These are phyloP conservation scores for Trinectes maculatus DNA, from an alignment of 2,113 vertebrate species.

Conservation along the genomic window DNA sequence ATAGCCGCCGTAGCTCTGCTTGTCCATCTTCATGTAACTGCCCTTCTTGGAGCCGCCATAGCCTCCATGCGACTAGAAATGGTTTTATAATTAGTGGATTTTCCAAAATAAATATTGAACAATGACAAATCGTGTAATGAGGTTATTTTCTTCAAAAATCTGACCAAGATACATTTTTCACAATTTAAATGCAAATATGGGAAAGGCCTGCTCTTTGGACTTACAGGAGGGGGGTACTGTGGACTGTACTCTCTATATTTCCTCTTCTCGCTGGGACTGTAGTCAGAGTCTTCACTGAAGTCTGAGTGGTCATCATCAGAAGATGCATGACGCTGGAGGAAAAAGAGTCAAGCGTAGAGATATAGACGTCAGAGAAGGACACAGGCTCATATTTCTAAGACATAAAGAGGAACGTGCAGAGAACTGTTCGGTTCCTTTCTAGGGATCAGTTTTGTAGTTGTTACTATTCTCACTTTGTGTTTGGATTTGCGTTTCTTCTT, in stretches of 20 bases:
- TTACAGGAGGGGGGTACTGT: slow-evolving; percentile 84
- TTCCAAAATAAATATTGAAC: neutral
- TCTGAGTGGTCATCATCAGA: slow-evolving; percentile 95
- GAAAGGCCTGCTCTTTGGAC: slow-evolving; percentile 27
- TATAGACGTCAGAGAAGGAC: neutral
- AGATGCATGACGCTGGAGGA: slow-evolving; percentile 92
- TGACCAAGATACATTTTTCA: neutral
- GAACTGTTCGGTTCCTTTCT: neutral
- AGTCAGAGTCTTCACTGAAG: slow-evolving; percentile 93
- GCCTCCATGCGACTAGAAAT: slow-evolving; percentile 84
- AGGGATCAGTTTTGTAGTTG: neutral
- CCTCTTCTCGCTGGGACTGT: slow-evolving; percentile 91
- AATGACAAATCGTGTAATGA: rapidly evolving
- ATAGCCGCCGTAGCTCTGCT: slow-evolving; percentile 86
- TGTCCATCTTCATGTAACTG: slow-evolving; percentile 91
- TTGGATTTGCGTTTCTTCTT: slow-evolving; percentile 94
- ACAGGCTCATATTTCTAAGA: neutral
- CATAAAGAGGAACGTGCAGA: neutral
- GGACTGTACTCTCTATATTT: slow-evolving; percentile 96
- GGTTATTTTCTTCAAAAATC: too few species aligned
- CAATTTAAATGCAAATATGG: neutral
- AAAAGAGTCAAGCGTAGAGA: neutral
- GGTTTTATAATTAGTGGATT: neutral
- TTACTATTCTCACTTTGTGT: slow-evolving; percentile 84
- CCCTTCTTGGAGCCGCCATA: slow-evolving; percentile 87